phyloP scores from a whole-genome alignment of 1,140 invertebrate species.

The Heliconius hewitsoni region DNA sequence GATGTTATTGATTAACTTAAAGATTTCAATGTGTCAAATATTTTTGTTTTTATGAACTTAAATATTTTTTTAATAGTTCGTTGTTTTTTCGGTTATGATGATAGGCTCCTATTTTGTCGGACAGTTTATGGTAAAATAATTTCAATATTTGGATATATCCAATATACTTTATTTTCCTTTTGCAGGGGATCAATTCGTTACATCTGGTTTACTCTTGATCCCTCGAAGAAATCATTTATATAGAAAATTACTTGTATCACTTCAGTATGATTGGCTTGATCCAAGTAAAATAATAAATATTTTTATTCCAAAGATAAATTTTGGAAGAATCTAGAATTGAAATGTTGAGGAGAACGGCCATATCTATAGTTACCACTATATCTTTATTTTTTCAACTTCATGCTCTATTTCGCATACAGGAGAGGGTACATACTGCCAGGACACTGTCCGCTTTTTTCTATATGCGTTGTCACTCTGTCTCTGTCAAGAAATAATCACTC shows the following conservation, averaged over 20 bases:
- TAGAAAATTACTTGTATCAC: neutral
- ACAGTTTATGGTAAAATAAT: neutral
- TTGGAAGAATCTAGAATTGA: neutral
- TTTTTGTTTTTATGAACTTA: too few species aligned
- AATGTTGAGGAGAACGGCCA: neutral
- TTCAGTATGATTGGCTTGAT: neutral
- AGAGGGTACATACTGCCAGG: too few species aligned
- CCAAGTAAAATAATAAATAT: constrained; percentile 1
- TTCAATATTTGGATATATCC: neutral
- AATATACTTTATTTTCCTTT: neutral
- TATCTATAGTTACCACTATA: neutral
- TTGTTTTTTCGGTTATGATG: neutral
- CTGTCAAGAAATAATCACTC: too few species aligned
- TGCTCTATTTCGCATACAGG: too few species aligned
- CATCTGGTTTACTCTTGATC: neutral
- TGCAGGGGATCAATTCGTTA: neutral
- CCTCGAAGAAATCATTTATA: neutral
- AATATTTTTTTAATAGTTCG: neutral
- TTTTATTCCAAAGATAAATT: neutral
- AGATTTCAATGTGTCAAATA: too few species aligned
- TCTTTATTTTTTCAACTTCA: neutral
- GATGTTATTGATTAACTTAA: too few species aligned
- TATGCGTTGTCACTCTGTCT: too few species aligned
- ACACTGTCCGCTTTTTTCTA: too few species aligned
- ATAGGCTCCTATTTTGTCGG: neutral